These are phyloP conservation scores for Hypomecis punctinalis DNA, from an alignment of 2,888 invertebrate species.

Conservation along the genomic window DNA sequence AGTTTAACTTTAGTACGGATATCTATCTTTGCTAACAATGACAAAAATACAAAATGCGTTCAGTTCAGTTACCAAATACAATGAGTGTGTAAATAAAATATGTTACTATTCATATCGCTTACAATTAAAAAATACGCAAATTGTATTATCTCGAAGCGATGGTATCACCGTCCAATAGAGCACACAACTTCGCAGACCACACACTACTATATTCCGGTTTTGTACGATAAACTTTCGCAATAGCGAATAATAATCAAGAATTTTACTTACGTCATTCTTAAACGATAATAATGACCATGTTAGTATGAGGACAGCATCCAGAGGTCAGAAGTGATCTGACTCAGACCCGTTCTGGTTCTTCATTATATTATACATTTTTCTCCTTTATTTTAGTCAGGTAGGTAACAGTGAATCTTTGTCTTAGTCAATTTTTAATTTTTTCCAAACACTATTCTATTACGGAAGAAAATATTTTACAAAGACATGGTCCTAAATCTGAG, in stretches of 20 bases:
- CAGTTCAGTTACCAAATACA: too few relatives aligned
- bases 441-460: not conserved
- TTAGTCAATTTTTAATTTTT: not conserved
- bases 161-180: conserved; percentile 32
- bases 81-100: too few relatives aligned
- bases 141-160: not conserved
- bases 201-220: conserved; percentile 26
- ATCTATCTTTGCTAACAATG: too few relatives aligned
- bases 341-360: conserved; percentile 29
- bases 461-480: not conserved
- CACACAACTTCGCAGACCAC: conserved; percentile 16
- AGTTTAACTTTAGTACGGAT: too few relatives aligned
- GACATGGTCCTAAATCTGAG: conserved; percentile 7
- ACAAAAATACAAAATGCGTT: too few relatives aligned
- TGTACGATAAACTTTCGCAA: conserved; percentile 49
- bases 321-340: conserved; percentile 29
- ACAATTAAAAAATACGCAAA: conserved; percentile 2
- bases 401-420: conserved; percentile 4
- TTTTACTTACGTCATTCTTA: conserved; percentile 51
- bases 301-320: conserved; percentile 37
- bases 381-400: not conserved
- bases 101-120: not conserved
- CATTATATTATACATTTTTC: conserved; percentile 21
- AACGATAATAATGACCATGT: conserved; percentile 42
- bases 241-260: conserved; percentile 42